Evolutionary conservation across 2,113 vertebrate species (phyloP).

Genomic region (Centrocercus urophasianus): DNA sequence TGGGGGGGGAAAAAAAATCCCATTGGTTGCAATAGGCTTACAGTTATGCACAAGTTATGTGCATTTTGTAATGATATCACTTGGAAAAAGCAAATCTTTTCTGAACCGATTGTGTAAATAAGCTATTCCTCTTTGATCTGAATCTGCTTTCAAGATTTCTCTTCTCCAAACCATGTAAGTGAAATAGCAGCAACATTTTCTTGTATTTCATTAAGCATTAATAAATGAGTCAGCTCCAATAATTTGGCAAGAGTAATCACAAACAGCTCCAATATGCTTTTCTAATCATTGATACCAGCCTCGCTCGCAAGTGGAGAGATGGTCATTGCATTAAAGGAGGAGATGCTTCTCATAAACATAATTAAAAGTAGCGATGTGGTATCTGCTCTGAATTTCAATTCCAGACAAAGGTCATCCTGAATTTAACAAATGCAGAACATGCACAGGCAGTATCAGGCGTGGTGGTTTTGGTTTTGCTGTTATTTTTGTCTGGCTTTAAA

Average conservation of each 20-base stretch:
- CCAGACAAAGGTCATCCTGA: not conserved
- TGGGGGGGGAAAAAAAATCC: not conserved
- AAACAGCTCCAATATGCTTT: not conserved
- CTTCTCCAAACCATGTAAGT: not conserved
- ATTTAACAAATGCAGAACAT: not conserved
- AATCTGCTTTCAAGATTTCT: not conserved
- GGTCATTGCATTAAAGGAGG: not conserved
- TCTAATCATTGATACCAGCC: not conserved
- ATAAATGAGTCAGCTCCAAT: not conserved
- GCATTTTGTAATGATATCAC: not conserved
- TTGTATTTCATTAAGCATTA: not conserved
- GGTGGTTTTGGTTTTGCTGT: not conserved
- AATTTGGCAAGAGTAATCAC: not conserved
- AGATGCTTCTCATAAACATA: not conserved
- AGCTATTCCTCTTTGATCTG: not conserved
- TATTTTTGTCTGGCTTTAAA: not conserved
- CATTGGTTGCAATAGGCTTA: not conserved
- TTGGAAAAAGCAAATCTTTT: not conserved
- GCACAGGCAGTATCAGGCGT: not conserved
- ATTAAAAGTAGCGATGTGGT: not conserved
- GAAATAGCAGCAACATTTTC: not conserved
- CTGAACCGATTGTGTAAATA: not conserved
- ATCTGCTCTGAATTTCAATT: not conserved
- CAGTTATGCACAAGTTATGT: not conserved
- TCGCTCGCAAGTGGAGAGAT: not conserved